Evolutionary conservation across 2,113 vertebrate species (phyloP).

Genomic region (Albula goreensis): DNA sequence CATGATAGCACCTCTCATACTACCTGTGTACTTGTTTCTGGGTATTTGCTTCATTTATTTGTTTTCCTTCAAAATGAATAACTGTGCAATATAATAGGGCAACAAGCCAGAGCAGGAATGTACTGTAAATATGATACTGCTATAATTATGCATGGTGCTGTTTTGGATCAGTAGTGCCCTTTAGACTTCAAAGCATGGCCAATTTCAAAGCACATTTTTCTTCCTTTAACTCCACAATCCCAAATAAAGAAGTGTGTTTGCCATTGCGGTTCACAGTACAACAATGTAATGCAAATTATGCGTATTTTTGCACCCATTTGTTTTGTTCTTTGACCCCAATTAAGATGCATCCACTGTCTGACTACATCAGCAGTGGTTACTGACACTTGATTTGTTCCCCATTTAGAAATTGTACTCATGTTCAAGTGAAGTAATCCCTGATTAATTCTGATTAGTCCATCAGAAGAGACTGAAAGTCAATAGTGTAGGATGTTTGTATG

Average conservation of each 20-base stretch:
- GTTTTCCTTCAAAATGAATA: not conserved
- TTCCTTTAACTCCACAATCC: not conserved
- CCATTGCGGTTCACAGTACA: not conserved
- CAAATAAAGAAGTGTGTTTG: not conserved
- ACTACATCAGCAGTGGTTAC: not conserved
- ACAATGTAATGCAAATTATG: not conserved
- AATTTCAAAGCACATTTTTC: not conserved
- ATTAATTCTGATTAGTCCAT: not conserved
- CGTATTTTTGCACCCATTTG: not conserved
- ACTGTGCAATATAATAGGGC: not conserved
- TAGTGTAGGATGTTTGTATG: no score
- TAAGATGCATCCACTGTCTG: not conserved
- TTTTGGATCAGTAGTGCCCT: not conserved
- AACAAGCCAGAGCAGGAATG: not conserved
- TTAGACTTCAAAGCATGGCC: not conserved
- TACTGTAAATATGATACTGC: not conserved
- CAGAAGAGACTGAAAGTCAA: not conserved
- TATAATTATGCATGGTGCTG: not conserved
- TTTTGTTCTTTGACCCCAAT: not conserved
- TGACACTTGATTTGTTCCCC: not conserved
- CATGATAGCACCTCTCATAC: not conserved
- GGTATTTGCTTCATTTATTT: not conserved
- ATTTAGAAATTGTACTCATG: not conserved
- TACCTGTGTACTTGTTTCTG: not conserved
- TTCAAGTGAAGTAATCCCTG: not conserved